Evolutionary conservation across 2,888 invertebrate genomes (phyloP).

Genomic region (Lycia hirtaria): DNA sequence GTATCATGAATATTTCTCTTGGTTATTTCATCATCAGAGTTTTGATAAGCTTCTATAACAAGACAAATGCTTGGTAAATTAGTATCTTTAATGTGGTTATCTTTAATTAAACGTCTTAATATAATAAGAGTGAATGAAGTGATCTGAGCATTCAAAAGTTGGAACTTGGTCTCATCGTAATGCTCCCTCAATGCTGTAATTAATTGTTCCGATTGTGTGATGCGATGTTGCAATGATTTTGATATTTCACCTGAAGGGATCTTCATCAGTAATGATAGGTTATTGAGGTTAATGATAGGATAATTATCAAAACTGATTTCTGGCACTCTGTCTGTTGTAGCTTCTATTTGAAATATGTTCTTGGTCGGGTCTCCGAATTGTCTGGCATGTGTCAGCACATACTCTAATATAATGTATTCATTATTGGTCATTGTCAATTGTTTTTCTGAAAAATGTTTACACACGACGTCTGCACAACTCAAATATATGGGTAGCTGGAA

Average conservation of each 20-base stretch:
- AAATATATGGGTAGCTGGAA: slow-evolving; percentile 4
- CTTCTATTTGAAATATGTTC: neutral
- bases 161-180: slow-evolving; percentile 4
- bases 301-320: neutral
- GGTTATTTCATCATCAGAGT: slow-evolving; percentile 4
- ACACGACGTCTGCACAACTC: neutral
- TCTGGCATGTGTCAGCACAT: neutral
- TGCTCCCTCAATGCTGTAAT: neutral
- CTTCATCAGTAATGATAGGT: too few relatives aligned
- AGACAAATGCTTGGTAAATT: neutral
- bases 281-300: too few relatives aligned
- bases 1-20: neutral
- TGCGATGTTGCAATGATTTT: neutral
- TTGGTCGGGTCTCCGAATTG: neutral
- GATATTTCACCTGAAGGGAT: too few relatives aligned
- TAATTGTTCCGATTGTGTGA: neutral
- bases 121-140: neutral
- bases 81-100: neutral
- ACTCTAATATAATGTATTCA: neutral
- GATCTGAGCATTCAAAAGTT: neutral
- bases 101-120: slow-evolving; percentile 1
- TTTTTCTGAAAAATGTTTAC: neutral
- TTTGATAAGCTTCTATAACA: slow-evolving; percentile 5
- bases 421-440: neutral
- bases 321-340: neutral